These are phyloP conservation scores for Polymixis lichenea DNA, from an alignment of 2,888 invertebrate species.

Conservation along the genomic window DNA sequence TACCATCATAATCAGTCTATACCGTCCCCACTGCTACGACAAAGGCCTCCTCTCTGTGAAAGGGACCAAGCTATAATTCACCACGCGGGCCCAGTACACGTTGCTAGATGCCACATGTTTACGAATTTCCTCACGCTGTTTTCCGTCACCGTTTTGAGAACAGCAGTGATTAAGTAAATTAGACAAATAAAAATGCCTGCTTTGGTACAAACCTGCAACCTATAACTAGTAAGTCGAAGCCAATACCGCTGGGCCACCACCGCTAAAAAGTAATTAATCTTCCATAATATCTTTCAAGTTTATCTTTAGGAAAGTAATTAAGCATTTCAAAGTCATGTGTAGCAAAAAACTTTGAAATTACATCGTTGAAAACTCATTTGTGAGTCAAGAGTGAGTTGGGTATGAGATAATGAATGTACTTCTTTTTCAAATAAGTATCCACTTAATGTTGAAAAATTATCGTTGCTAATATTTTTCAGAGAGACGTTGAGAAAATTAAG, in stretches of 20 bases:
- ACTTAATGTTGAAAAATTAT: neutral
- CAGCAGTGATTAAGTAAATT: neutral
- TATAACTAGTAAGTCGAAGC: neutral
- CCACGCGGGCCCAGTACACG: too few relatives aligned
- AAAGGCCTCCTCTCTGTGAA: too few relatives aligned
- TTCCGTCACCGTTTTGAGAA: neutral
- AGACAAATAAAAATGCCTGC: neutral
- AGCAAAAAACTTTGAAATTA: conserved; percentile 51
- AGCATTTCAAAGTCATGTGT: conserved; percentile 47
- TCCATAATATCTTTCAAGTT: conserved; percentile 21
- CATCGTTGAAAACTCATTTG: conserved; percentile 42
- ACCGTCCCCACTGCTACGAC: too few relatives aligned
- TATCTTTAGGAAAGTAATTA: conserved; percentile 48
- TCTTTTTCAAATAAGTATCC: neutral
- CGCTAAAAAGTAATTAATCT: conserved; percentile 34
- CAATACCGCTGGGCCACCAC: neutral
- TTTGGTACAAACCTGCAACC: neutral
- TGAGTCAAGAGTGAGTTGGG: conserved; percentile 19
- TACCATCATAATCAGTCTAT: too few relatives aligned
- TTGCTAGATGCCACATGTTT: too few relatives aligned
- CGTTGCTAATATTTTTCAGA: neutral
- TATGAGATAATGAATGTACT: conserved; percentile 1
- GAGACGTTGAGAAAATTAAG: neutral
- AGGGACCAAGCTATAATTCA: too few relatives aligned
- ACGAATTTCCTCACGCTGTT: neutral